Evolutionary conservation across 1,140 invertebrate genomes (phyloP).

Genomic region (Drosophila orena): DNA sequence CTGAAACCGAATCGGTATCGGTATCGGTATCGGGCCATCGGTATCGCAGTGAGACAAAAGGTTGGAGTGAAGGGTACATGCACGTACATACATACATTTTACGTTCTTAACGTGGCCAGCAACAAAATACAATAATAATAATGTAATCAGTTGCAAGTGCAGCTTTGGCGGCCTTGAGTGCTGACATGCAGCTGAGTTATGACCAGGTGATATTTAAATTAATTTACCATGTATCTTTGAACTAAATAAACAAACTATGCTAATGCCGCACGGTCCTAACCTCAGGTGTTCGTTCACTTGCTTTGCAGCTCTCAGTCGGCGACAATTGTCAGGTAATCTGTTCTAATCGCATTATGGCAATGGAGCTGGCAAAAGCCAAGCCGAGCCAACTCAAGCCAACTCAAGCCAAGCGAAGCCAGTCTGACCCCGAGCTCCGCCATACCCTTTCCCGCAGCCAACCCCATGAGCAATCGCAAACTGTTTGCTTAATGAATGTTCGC

Average conservation of each 20-base stretch:
- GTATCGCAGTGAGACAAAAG: conserved; percentile 49
- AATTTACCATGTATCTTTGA: conserved; percentile 74
- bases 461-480: conserved; percentile 32
- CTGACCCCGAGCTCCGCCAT: not conserved
- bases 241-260: conserved; percentile 81
- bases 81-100: too few relatives aligned
- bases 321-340: conserved; percentile 80
- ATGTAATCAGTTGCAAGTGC: conserved; percentile 61
- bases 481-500: conserved; percentile 61
- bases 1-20: not conserved
- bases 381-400: not conserved
- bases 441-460: not conserved
- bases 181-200: conserved; percentile 74
- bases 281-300: conserved; percentile 72
- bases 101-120: not conserved
- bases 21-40: not conserved
- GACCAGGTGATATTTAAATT: conserved; percentile 78
- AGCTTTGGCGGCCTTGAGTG: conserved; percentile 63
- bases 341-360: conserved; percentile 80
- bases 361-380: conserved; percentile 24
- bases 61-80: conserved; percentile 72
- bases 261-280: conserved; percentile 53
- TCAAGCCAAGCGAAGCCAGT: conserved; percentile 1
- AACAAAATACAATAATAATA: not conserved
- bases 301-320: conserved; percentile 29